phyloP scores from a whole-genome alignment of 2,113 vertebrate species.

The Columba janthina region DNA sequence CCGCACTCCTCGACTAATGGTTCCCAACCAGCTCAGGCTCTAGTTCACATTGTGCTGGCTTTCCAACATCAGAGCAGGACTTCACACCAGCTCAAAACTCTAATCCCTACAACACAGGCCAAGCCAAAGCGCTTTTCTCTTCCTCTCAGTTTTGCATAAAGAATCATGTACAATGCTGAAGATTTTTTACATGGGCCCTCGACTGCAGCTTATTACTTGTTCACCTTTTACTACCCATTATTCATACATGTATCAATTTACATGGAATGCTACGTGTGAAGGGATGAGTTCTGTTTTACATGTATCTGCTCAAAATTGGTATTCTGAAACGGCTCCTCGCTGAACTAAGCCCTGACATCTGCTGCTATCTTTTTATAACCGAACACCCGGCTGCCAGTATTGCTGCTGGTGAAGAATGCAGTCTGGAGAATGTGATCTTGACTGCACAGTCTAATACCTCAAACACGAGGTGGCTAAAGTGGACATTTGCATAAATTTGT shows the following conservation, averaged over 20 bases:
- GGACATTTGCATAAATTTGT: background rate
- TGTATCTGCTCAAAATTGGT: conserved; percentile 53
- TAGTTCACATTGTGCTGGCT: background rate
- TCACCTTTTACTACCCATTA: background rate
- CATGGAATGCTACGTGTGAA: background rate
- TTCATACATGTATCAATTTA: background rate
- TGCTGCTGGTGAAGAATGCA: conserved; percentile 54
- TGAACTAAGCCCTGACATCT: conserved; percentile 58
- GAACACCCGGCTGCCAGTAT: conserved; percentile 52
- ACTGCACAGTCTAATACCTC: conserved; percentile 13
- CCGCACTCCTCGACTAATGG: background rate
- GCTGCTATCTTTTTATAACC: conserved; percentile 68
- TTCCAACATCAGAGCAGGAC: background rate
- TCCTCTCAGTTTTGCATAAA: background rate
- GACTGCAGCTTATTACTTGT: background rate
- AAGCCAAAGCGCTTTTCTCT: background rate
- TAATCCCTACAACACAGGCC: background rate
- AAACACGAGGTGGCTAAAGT: conserved; percentile 31
- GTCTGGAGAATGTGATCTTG: conserved; percentile 56
- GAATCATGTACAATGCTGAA: fast-evolving
- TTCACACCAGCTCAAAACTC: background rate
- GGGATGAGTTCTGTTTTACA: background rate
- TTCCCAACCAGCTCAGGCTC: background rate
- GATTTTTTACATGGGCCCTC: background rate
- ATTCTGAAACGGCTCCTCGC: conserved; percentile 17